A percentile compares a stretch with the other conserved stretches of the same genome.
These are phyloP conservation scores for Jaculus jaculus DNA, from an alignment of 2,113 vertebrate species.

Conservation along the genomic window DNA sequence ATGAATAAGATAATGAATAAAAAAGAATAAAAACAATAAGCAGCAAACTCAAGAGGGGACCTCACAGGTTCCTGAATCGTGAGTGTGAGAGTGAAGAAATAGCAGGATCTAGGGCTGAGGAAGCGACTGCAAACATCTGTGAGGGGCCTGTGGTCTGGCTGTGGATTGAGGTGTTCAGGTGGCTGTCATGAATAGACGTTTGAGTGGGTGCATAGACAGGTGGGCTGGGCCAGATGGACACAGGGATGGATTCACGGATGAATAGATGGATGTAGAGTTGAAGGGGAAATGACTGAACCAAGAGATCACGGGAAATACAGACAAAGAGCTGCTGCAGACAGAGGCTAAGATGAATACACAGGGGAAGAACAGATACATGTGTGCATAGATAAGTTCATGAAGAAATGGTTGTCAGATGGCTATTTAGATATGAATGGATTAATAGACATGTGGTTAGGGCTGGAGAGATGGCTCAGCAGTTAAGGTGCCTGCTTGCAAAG, in stretches of 20 bases:
- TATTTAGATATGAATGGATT: neutral
- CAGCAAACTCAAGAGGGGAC: too few relatives aligned
- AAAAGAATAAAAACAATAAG: neutral
- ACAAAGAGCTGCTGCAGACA: neutral
- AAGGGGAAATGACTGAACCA: neutral
- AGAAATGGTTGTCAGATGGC: neutral
- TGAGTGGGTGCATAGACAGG: neutral
- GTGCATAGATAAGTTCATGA: neutral
- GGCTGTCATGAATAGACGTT: neutral
- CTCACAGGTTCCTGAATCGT: neutral
- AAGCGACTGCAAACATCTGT: neutral
- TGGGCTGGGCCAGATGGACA: neutral
- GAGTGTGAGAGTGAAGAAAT: neutral
- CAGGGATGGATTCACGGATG: neutral
- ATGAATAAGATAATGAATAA: too few relatives aligned
- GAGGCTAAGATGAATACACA: neutral
- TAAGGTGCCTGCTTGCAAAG: too few relatives aligned
- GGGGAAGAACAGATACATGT: neutral
- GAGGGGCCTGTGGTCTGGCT: neutral
- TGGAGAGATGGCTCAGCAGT: too few relatives aligned
- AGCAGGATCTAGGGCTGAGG: neutral
- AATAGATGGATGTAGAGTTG: neutral
- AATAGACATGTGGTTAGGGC: neutral
- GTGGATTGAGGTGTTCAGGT: neutral
- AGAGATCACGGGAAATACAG: neutral